A percentile compares a stretch with the other conserved stretches of the same genome.
Conservation (phyloP, 37 sponge, comb jelly and placozoan species). For the Oscarella lobularis region DNA sequence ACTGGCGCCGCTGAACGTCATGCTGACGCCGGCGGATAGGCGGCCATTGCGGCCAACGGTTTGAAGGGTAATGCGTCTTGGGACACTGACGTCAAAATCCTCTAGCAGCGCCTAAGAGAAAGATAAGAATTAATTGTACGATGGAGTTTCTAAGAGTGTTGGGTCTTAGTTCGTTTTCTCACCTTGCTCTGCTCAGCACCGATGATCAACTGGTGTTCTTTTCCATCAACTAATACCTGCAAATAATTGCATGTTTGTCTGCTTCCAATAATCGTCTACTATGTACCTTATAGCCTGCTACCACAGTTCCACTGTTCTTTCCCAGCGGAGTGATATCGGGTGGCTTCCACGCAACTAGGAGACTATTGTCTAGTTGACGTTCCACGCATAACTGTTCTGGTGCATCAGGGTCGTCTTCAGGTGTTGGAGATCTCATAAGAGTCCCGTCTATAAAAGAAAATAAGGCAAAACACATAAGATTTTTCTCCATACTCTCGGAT, state of each 20-base stretch:
- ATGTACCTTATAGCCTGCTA: constrained; percentile 13
- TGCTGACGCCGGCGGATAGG: background rate
- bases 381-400: constrained; percentile 14
- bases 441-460: no score
- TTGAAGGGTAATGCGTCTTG: background rate
- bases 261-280: no score
- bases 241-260: background rate
- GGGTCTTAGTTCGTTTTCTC: no score
- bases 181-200: constrained; percentile 13
- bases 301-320: constrained; percentile 9
- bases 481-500: no score
- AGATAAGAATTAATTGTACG: no score
- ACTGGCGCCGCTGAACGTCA: background rate
- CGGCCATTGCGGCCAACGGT: background rate
- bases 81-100: background rate
- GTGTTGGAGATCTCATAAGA: no score
- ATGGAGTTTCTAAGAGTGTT: no score
- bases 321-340: constrained; percentile 9
- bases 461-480: no score
- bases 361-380: constrained; percentile 5
- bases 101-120: background rate
- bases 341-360: constrained; percentile 12
- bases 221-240: constrained; percentile 8
- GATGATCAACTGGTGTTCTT: background rate
- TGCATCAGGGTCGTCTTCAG: background rate